Evolutionary conservation across 2,113 vertebrate species (phyloP), one percentile per base, ranked within the genome.

Genomic region (Alligator mississippiensis): DNA sequence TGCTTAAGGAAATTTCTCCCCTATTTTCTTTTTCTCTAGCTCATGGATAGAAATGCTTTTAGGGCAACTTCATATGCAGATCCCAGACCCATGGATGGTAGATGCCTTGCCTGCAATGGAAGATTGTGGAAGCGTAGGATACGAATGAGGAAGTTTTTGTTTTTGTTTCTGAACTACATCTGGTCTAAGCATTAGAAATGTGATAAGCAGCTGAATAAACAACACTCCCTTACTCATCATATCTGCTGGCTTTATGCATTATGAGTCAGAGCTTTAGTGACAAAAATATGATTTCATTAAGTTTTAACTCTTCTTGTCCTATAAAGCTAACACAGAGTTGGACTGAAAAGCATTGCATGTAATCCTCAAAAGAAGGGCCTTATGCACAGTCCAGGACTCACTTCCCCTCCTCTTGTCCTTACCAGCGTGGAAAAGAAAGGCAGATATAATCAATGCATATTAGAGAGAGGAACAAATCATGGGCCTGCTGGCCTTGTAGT

Each of bases 21-120:
- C 68, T 54, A 34, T 93, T 88, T 93, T 77, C 34, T 11, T 93
- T 92, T 88, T 82, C 22, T 88, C 63, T 75, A 88, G 21, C 70
- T 66, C 22, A 59, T 34, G 63, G 62, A 59, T 34, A 66, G 62
- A 93, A 86, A 10, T 82, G 72, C 72, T 19, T 80, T 91, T 91
- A 19, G 9, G 47, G 47, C 47, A 47, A 47, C 47, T 47, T 9
- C 47, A 47, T 47, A 47, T 47, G 47, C 47, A 47, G 7, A 47
- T 47, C 47, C 47, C 47, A 47, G 47, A 47, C 47, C 47, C 47
- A 47, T 47, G 47, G 47, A 47, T 47, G 47, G 47, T 47, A 47
- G 47, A 47, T 47, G 9, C 10, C 22, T 87, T 59, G 21, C 30
- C 16, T 34, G 34, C 92, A 79, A n/a, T 68, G 58, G 85, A 92